Percentiles rank a stretch among this genome's conserved stretches.
Evolutionary conservation across 2,113 vertebrate genomes (phyloP).

Genomic region (Zapornia atra): DNA sequence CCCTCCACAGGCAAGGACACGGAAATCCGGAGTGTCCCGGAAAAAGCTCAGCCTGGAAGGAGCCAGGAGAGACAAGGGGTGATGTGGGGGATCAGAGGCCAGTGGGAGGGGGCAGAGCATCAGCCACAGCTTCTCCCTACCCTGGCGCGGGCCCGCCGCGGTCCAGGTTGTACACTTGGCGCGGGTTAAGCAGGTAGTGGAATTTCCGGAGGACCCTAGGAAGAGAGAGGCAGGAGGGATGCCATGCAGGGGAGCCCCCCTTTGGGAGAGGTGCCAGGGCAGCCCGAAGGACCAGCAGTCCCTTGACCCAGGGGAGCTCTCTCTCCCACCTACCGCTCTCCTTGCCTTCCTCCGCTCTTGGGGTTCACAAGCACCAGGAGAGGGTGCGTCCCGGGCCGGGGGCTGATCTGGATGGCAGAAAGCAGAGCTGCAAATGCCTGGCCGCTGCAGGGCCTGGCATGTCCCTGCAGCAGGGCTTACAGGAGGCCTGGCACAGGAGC

Average conservation of each 20-base stretch:
- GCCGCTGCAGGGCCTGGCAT: fast-evolving
- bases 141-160: slow-evolving; percentile 75
- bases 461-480: fast-evolving
- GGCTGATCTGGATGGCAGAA: slow-evolving; percentile 83
- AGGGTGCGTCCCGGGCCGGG: slow-evolving; percentile 87
- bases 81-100: fast-evolving
- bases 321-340: slow-evolving; percentile 83
- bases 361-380: slow-evolving; percentile 93
- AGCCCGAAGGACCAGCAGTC: fast-evolving
- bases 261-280: fast-evolving
- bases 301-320: fast-evolving
- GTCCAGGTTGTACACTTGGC: slow-evolving; percentile 83
- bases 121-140: slow-evolving; percentile 35
- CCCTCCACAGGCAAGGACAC: slow-evolving; percentile 79
- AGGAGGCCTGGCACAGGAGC: fast-evolving
- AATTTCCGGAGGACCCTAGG: slow-evolving; percentile 81
- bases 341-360: slow-evolving; percentile 93
- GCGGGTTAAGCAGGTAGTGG: slow-evolving; percentile 83
- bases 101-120: fast-evolving
- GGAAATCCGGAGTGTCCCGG: slow-evolving; percentile 77
- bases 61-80: slow-evolving; percentile 5
- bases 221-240: not conserved
- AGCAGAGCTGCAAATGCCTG: fast-evolving
- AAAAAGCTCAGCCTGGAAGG: slow-evolving; percentile 79
- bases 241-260: not conserved